phyloP scores from a whole-genome alignment of 2,113 vertebrate genomes.

The Tachysurus vachellii region DNA sequence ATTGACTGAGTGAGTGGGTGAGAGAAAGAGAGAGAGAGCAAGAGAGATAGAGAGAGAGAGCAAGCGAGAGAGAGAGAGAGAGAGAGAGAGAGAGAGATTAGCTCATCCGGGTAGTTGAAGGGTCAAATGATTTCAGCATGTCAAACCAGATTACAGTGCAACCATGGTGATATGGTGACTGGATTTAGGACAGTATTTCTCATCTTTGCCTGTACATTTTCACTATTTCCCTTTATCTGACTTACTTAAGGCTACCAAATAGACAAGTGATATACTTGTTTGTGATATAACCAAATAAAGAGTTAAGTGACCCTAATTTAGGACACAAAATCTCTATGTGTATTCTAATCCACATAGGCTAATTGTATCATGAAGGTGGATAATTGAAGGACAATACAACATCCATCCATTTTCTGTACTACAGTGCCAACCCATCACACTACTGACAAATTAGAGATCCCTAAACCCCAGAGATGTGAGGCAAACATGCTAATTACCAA shows the following conservation, averaged over 20 bases:
- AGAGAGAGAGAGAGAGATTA: neutral
- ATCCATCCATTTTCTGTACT: too few relatives aligned
- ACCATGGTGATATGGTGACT: conserved; percentile 29
- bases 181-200: conserved; percentile 56
- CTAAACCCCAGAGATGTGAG: too few relatives aligned
- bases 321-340: neutral
- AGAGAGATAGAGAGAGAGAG: neutral
- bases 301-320: neutral
- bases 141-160: conserved; percentile 49
- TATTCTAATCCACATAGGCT: neutral
- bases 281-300: neutral
- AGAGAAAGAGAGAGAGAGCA: too few relatives aligned
- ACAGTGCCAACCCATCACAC: too few relatives aligned
- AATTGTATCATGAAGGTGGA: neutral
- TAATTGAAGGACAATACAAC: neutral
- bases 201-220: neutral
- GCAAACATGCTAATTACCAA: too few relatives aligned
- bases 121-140: conserved; percentile 56
- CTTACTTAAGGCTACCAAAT: neutral
- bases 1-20: neutral
- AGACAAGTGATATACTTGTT: too few relatives aligned
- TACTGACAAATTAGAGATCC: too few relatives aligned
- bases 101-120: conserved; percentile 32
- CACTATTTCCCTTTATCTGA: neutral
- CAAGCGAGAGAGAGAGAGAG: neutral